phyloP scores from a whole-genome alignment of 2,797 vertebrate species.

The Spinibarbus caldwelli region DNA sequence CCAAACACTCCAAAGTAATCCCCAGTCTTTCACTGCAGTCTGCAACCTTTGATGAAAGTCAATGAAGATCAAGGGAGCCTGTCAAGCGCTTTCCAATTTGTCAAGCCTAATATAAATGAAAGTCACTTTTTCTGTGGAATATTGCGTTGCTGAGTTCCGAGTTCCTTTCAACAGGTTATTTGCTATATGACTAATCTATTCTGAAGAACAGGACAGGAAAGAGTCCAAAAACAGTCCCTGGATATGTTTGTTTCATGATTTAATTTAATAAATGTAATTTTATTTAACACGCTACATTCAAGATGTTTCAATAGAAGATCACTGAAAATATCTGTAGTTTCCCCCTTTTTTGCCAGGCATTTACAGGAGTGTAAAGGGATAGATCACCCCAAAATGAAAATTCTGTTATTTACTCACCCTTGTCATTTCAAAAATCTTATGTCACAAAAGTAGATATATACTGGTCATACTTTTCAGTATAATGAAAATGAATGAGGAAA shows the following conservation, averaged over 20 bases:
- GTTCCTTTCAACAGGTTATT: conserved; percentile 67
- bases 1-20: conserved; percentile 80
- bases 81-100: conserved; percentile 81
- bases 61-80: conserved; percentile 81
- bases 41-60: conserved; percentile 81
- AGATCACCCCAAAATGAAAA: too few species aligned
- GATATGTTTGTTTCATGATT: conserved; percentile 32
- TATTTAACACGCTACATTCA: background rate
- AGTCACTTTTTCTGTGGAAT: conserved; percentile 74
- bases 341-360: background rate
- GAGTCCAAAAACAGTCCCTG: conserved; percentile 12
- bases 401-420: background rate
- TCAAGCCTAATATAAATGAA: conserved; percentile 77
- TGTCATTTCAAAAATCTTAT: background rate
- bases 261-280: conserved; percentile 9
- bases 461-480: background rate
- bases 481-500: background rate
- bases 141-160: conserved; percentile 61
- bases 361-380: too few species aligned
- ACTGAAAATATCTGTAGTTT: background rate
- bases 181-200: conserved; percentile 58
- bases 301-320: background rate
- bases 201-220: conserved; percentile 58
- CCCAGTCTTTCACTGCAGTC: conserved; percentile 75
- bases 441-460: background rate